A percentile compares a stretch with the other conserved stretches of the same genome.
Evolutionary conservation across 92 coral and sea anemone species (phyloP).

Genomic region (Actinostola sp.): DNA sequence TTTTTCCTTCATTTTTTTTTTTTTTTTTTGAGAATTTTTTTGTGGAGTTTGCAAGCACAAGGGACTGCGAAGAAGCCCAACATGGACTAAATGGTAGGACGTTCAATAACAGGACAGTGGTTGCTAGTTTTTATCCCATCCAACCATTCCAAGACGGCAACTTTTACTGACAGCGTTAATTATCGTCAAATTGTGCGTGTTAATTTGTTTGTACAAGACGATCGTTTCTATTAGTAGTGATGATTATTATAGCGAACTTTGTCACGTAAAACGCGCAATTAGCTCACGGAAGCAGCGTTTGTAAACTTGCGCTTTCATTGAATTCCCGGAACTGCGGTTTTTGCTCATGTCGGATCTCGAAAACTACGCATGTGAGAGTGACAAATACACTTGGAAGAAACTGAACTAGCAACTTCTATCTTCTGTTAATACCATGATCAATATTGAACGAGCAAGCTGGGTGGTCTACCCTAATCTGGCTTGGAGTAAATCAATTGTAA

Average conservation of each 20-base stretch:
- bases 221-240: not conserved
- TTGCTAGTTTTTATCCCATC: conserved; percentile 56
- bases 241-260: not conserved
- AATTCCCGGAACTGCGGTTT: not conserved
- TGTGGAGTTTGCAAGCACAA: conserved; percentile 60
- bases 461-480: not conserved
- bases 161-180: conserved; percentile 6
- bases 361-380: too few relatives aligned
- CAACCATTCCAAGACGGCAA: not conserved
- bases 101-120: conserved; percentile 56
- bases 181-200: not conserved
- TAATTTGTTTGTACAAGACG: not conserved
- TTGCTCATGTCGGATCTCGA: not conserved
- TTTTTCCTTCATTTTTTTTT: not conserved
- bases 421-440: not conserved
- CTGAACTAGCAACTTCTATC: not conserved
- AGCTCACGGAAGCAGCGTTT: too few relatives aligned
- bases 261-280: too few relatives aligned
- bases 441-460: not conserved
- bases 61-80: conserved; percentile 68
- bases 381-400: not conserved
- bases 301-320: too few relatives aligned
- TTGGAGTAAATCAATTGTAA: too few relatives aligned
- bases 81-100: conserved; percentile 60
- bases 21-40: conserved; percentile 40